phyloP scores from a whole-genome alignment of 2,113 vertebrate genomes.

The Mionectes macconnelli region DNA sequence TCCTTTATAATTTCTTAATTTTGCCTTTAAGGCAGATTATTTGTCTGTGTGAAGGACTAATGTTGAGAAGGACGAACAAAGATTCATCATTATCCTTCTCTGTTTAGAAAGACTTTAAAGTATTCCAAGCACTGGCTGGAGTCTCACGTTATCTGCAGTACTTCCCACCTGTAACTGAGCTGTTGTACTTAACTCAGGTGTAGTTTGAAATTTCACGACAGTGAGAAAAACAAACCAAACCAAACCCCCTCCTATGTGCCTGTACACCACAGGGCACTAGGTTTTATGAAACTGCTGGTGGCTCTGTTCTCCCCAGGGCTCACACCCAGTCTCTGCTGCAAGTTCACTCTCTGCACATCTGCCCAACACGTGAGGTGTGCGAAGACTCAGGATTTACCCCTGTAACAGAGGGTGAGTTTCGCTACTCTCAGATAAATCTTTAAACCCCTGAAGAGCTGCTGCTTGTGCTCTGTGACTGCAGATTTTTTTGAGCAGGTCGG shows the following conservation, averaged over 20 bases:
- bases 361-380: neutral
- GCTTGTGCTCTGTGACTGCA: neutral
- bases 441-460: neutral
- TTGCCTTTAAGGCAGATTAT: neutral
- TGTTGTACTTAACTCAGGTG: neutral
- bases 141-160: neutral
- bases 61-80: neutral
- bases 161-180: neutral
- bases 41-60: neutral
- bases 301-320: neutral
- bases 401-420: neutral
- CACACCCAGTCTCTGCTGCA: neutral
- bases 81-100: neutral
- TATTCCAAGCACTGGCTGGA: neutral
- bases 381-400: neutral
- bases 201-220: neutral
- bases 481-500: neutral
- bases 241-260: neutral
- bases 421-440: neutral
- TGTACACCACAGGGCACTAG: neutral
- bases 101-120: neutral
- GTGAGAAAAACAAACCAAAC: neutral
- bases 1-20: neutral
- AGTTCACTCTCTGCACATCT: slow-evolving; percentile 37
- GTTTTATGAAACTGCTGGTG: neutral